A percentile compares a stretch with the other conserved stretches of the same genome.
phyloP scores from a whole-genome alignment of 1,140 invertebrate species.

The Andrena cerasifolii region DNA sequence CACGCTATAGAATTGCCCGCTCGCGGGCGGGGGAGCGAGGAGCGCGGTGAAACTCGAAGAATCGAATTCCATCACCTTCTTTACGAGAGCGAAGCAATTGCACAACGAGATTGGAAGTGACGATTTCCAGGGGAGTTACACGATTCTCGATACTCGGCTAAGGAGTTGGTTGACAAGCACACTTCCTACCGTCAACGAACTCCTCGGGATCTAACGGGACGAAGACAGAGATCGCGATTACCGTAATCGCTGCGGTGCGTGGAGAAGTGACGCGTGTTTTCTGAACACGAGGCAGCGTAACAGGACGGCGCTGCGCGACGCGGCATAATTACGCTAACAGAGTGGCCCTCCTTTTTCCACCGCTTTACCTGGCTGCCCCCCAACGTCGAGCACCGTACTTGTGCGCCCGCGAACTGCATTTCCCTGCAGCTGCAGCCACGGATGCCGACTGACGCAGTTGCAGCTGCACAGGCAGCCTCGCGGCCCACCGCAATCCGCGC shows the following conservation, averaged over 20 bases:
- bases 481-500: conserved; percentile 62
- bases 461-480: conserved; percentile 46
- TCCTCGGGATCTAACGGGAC: too few relatives aligned
- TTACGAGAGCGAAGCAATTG: too few relatives aligned
- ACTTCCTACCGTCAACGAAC: too few relatives aligned
- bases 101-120: too few relatives aligned
- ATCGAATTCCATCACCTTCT: too few relatives aligned
- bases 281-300: conserved; percentile 33
- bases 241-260: conserved; percentile 32
- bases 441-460: conserved; percentile 34
- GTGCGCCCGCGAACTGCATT: conserved; percentile 21
- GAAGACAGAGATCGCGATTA: conserved; percentile 9
- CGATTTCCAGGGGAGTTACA: too few relatives aligned
- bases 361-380: conserved; percentile 7
- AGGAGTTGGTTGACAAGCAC: too few relatives aligned
- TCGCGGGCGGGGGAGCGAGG: too few relatives aligned
- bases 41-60: too few relatives aligned
- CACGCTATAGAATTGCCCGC: too few relatives aligned
- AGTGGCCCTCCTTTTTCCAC: conserved; percentile 49
- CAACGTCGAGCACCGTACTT: conserved; percentile 31
- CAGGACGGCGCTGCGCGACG: conserved; percentile 16
- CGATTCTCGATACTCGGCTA: too few relatives aligned
- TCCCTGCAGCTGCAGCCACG: conserved; percentile 32
- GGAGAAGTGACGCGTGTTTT: conserved; percentile 17
- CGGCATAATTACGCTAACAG: conserved; percentile 56